Percentiles rank a stretch among this genome's conserved stretches.
Evolutionary conservation across 2,888 invertebrate species (phyloP).

Genomic region (Apamea epomidion): DNA sequence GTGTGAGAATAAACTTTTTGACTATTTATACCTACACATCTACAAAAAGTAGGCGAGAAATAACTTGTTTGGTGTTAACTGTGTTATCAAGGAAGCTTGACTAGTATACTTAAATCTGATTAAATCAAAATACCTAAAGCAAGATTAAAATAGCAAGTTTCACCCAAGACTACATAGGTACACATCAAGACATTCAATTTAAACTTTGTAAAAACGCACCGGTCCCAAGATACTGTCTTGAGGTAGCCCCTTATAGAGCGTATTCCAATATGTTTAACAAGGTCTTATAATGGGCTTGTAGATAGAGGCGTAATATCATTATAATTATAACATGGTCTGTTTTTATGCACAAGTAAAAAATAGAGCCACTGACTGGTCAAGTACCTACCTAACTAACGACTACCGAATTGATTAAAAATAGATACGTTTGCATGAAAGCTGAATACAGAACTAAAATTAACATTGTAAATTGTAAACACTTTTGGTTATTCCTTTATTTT

Average conservation of each 20-base stretch:
- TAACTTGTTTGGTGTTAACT: slow-evolving; percentile 1
- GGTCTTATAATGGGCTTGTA: background rate
- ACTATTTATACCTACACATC: slow-evolving; percentile 3
- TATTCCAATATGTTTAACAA: slow-evolving; percentile 26
- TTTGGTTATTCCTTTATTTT: slow-evolving; percentile 13
- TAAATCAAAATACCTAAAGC: background rate
- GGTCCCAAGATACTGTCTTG: slow-evolving; percentile 24
- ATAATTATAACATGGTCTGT: slow-evolving; percentile 17
- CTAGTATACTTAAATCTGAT: background rate
- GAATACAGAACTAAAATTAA: slow-evolving; percentile 13
- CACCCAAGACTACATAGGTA: background rate
- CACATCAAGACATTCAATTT: no score
- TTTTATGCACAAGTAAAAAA: slow-evolving; percentile 43
- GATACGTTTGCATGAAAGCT: background rate
- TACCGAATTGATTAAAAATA: slow-evolving; percentile 18
- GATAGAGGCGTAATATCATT: slow-evolving; percentile 10
- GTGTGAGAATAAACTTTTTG: slow-evolving; percentile 46
- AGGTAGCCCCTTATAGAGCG: slow-evolving; percentile 23
- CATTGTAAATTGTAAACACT: background rate
- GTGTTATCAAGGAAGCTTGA: slow-evolving; percentile 1
- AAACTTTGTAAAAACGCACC: background rate
- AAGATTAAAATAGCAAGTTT: background rate
- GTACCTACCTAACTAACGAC: background rate
- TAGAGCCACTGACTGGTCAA: background rate
- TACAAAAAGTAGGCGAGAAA: slow-evolving; percentile 1